phyloP scores from a whole-genome alignment of 2,113 vertebrate genomes.

The Alces alces region DNA sequence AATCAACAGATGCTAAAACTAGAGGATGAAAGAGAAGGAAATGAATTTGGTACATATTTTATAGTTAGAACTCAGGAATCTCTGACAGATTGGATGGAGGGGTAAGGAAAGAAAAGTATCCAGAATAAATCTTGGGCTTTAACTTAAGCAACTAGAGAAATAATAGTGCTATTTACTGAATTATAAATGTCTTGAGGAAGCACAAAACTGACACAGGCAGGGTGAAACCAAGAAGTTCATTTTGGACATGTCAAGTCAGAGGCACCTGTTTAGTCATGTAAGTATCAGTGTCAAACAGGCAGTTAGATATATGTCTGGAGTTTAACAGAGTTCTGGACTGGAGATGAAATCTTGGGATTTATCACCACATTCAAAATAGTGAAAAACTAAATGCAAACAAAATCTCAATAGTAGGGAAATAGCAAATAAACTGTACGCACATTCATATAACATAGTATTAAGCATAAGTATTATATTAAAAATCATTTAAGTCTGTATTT shows the following conservation, averaged over 20 bases:
- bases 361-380: background rate
- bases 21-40: background rate
- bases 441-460: background rate
- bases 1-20: background rate
- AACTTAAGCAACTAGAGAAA: background rate
- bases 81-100: background rate
- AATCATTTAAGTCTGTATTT: background rate
- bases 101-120: background rate
- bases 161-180: background rate
- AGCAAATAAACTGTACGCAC: background rate
- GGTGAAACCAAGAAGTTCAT: background rate
- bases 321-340: background rate
- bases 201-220: background rate
- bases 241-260: background rate
- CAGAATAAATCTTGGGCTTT: background rate
- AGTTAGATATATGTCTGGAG: background rate
- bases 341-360: background rate
- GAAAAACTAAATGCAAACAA: background rate
- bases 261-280: background rate
- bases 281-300: background rate
- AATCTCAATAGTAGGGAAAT: background rate
- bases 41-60: background rate
- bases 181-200: background rate
- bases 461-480: background rate
- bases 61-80: background rate